Conservation (phyloP, 1,140 invertebrate genomes). For the Plectrocnemia conspersa region DNA sequence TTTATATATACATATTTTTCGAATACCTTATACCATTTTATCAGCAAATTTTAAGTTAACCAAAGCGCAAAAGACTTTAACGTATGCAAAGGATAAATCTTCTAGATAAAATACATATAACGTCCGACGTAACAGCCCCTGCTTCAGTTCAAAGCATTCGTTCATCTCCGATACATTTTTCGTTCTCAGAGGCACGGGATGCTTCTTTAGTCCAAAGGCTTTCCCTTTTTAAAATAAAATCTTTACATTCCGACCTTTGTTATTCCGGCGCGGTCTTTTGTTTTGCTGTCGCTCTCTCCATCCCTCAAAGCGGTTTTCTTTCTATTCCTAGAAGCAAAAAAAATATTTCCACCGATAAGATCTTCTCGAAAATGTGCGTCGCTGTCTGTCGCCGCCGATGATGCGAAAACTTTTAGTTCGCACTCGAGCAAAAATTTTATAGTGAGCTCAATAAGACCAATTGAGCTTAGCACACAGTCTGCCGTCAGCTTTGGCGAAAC, state of each 20-base stretch:
- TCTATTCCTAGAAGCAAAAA: too few relatives aligned
- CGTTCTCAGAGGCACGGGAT: conserved; percentile 5
- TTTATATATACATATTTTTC: too few relatives aligned
- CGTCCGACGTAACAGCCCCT: too few relatives aligned
- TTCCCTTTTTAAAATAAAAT: conserved; percentile 7
- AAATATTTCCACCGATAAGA: too few relatives aligned
- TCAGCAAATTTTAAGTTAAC: too few relatives aligned
- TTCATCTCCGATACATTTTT: conserved; percentile 14
- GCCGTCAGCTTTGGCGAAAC: conserved; percentile 23
- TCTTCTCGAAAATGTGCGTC: neutral
- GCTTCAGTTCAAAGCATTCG: conserved; percentile 8
- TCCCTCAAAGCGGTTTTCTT: conserved; percentile 14
- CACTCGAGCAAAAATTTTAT: conserved; percentile 11
- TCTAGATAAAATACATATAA: too few relatives aligned
- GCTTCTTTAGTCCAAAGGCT: conserved; percentile 9
- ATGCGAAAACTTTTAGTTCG: neutral
- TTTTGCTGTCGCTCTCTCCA: conserved; percentile 12
- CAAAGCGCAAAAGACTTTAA: too few relatives aligned
- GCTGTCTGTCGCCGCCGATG: neutral
- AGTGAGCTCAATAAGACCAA: conserved; percentile 20
- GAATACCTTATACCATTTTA: too few relatives aligned
- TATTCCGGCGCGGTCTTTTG: conserved; percentile 14
- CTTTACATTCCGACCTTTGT: conserved; percentile 18
- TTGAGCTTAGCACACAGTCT: conserved; percentile 20
- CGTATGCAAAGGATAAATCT: too few relatives aligned